Evolutionary conservation across 1,140 invertebrate genomes (phyloP).

Genomic region (Plectus sambesii): DNA sequence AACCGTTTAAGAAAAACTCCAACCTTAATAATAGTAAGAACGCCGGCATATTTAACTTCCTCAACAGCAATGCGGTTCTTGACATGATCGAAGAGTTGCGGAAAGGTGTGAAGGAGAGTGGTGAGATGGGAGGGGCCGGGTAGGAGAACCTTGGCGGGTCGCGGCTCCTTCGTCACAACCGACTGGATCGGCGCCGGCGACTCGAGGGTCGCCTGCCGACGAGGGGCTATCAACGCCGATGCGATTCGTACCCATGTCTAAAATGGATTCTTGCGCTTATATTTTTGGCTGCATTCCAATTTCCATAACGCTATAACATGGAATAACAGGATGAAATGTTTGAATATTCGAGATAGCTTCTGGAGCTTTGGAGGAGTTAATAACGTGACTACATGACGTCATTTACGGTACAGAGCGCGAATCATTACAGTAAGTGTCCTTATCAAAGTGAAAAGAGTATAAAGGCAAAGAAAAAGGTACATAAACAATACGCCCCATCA

Average conservation of each 20-base stretch:
- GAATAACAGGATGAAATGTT: slow-evolving; percentile 12
- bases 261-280: not conserved
- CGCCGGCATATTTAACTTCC: slow-evolving; percentile 23
- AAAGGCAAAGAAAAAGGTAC: too few species aligned
- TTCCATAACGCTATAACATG: slow-evolving; percentile 18
- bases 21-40: slow-evolving; percentile 28
- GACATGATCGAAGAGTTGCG: slow-evolving; percentile 33
- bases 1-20: slow-evolving; percentile 11
- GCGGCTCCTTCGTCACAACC: not conserved
- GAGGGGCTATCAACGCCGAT: slow-evolving; percentile 17
- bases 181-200: too few species aligned
- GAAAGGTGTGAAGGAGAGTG: slow-evolving; percentile 35
- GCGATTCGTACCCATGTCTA: slow-evolving; percentile 6
- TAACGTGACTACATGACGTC: too few species aligned
- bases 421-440: too few species aligned
- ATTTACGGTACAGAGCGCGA: too few species aligned
- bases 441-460: too few species aligned
- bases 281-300: not conserved
- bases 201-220: too few species aligned
- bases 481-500: too few species aligned
- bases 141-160: slow-evolving; percentile 12
- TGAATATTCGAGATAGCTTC: too few species aligned
- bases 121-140: slow-evolving; percentile 41
- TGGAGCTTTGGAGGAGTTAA: too few species aligned
- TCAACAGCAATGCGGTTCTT: slow-evolving; percentile 21